phyloP scores from a whole-genome alignment of 2,113 vertebrate genomes.

The Leptodactylus fuscus region DNA sequence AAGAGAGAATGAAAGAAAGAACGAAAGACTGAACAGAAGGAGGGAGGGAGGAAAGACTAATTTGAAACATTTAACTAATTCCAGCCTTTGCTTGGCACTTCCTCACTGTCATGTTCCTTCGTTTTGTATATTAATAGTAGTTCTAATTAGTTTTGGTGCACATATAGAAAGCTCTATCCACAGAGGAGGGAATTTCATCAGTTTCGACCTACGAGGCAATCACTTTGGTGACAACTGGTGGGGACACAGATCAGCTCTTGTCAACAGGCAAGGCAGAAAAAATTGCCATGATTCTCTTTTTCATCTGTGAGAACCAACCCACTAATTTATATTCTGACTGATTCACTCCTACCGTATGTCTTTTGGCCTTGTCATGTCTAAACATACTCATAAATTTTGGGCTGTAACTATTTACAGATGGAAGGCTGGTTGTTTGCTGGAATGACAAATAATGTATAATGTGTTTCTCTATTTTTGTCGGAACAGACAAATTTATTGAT shows the following conservation, averaged over 20 bases:
- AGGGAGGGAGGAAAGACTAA: no score
- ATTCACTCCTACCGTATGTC: slow-evolving; percentile 30
- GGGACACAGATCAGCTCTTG: slow-evolving; percentile 29
- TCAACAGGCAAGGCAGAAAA: slow-evolving; percentile 13
- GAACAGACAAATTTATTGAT: slow-evolving; percentile 4
- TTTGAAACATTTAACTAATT: no score
- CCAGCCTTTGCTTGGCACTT: no score
- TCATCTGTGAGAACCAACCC: slow-evolving; percentile 18
- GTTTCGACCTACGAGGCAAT: slow-evolving; percentile 4
- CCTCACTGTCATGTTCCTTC: no score
- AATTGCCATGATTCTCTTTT: slow-evolving; percentile 40
- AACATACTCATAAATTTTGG: slow-evolving; percentile 40
- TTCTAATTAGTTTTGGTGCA: no score
- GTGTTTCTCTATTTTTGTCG: slow-evolving; percentile 32
- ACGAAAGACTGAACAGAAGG: no score
- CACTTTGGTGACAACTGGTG: slow-evolving; percentile 6
- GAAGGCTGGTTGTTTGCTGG: slow-evolving; percentile 26
- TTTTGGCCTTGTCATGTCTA: slow-evolving; percentile 53
- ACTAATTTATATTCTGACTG: slow-evolving; percentile 44
- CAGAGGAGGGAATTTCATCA: slow-evolving; percentile 5
- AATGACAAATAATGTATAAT: slow-evolving; percentile 46
- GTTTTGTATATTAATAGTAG: no score
- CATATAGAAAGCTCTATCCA: no score
- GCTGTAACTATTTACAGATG: slow-evolving; percentile 44
- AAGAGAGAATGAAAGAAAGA: no score